Evolutionary conservation across 2,888 invertebrate genomes (phyloP), one percentile per base, ranked within the genome.

Genomic region (Blastobasis lacticolella): DNA sequence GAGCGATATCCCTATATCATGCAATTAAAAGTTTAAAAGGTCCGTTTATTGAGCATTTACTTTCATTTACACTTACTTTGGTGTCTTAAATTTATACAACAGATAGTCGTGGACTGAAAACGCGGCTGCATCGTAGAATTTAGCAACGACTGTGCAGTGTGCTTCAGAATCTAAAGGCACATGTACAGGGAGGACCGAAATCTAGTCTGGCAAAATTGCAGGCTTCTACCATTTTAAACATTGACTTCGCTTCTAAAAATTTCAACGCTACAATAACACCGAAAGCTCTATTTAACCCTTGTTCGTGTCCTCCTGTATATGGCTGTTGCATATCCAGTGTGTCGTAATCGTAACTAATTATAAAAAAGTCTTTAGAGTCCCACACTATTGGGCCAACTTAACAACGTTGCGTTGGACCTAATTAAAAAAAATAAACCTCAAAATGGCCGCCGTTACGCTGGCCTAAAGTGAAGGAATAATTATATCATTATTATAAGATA

Each of bases 1-100:
- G 23, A 23, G 23, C 23, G 23, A 23, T 23, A 23, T 23, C 23
- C 23, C 23, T 9, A 63, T 60, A 10, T 75, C 77, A 75, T 85
- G 86, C 86, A 83, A 79, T 81, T 79, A 82, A 81, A 81, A 80
- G 76, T 81, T 80, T 78, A 72, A 79, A 79, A 79, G 79, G 76
- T 78, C 71, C 63, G 61, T 72, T 58, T 60, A 72, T 77, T 79
- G 78, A 81, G 76, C 76, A 71, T 70, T 62, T 51, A 63, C 64
- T 55, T 62, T 66, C 64, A 62, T 57, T 66, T 62, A 57, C 62
- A 63, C 60, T 59, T 57, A 54, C 55, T 55, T 55, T 53, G 52
- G 52, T 52, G 51, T 50, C 42, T 45, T 52, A 60, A 61, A 63
- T 57, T 64, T 64, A 65, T 58, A 62, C 51, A 60, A 57, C 63